Base-by-base conservation (phyloP, 2,888 invertebrate genomes). In the Stenotaenia linearis region DNA sequence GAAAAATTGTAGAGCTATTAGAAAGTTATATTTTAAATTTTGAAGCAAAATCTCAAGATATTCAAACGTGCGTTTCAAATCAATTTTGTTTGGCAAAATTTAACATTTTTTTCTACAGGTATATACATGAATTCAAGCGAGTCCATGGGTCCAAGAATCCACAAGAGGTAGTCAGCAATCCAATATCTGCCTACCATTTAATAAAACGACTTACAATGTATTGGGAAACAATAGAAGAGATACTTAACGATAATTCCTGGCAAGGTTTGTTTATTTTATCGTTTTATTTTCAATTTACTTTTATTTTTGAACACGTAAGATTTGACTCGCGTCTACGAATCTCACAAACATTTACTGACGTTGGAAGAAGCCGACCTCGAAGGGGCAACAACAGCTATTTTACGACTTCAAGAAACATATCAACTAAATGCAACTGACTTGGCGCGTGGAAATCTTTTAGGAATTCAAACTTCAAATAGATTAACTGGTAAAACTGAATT, bases 121-220 rank as follows among this genome's bases (percentile, higher is more conserved):
- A 80, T 35, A 45, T 80, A 9, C 40, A 77, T 9, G 79, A 79
- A 28, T 80, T 80, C 32, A 77, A 80, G 15, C 25, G 40, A 9
- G 35, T 80, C 0, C 61, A 45, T 15, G 77, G 56, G 7, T 82
- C 81, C n/a, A 79, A 74, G 9, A 79, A 78, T 1, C 81, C 82
- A 10, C 79, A 79, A 15, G 82, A 82, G 40, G 80, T 83, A 28
- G 82, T 83, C 23, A 84, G 82, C 0, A 85, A 85, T 81, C 85
- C 85, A 0, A 80, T 85, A 10, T 83, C 84, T 75, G 84, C 84
- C 10, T 85, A 83, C 79, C 85, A 85, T 61, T 81, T 85, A 21
- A 82, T 85, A 79, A 84, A 84, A 79, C 79, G 85, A 7, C 81
- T 85, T 12, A 82, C 84, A 1, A 82, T 85, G 4, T 83, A 85